A percentile compares a stretch with the other conserved stretches of the same genome.
Evolutionary conservation across 2,797 vertebrate genomes (phyloP).

Genomic region (Leucoraja ocellata): DNA sequence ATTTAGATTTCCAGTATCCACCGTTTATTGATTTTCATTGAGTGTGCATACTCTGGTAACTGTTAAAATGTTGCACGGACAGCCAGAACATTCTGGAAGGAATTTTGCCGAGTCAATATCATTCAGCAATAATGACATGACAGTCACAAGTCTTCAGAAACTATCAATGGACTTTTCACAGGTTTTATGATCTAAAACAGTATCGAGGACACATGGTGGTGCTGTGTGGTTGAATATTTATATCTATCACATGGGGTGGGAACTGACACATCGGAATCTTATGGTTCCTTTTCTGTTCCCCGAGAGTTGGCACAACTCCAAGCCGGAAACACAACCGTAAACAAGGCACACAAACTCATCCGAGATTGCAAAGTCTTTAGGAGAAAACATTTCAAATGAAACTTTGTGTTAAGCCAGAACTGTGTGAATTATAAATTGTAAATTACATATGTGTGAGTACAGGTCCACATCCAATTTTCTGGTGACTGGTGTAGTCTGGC

Average conservation of each 20-base stretch:
- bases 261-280: background rate
- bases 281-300: conserved; percentile 5
- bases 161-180: background rate
- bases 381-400: background rate
- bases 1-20: too few species aligned
- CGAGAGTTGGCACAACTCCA: background rate
- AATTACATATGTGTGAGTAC: too few species aligned
- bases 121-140: background rate
- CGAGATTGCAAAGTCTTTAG: background rate
- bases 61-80: background rate
- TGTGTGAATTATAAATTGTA: too few species aligned
- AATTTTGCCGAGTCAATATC: conserved; percentile 13
- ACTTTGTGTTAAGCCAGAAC: too few species aligned
- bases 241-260: background rate
- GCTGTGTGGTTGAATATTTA: background rate
- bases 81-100: background rate
- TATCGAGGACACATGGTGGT: background rate
- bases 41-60: background rate
- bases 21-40: too few species aligned
- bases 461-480: too few species aligned
- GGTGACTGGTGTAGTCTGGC: too few species aligned
- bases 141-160: background rate
- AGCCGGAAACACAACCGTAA: background rate
- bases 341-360: background rate
- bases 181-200: background rate